Base-by-base conservation (phyloP, 92 coral and sea anemone genomes). In the Zoanthus gigantus region DNA sequence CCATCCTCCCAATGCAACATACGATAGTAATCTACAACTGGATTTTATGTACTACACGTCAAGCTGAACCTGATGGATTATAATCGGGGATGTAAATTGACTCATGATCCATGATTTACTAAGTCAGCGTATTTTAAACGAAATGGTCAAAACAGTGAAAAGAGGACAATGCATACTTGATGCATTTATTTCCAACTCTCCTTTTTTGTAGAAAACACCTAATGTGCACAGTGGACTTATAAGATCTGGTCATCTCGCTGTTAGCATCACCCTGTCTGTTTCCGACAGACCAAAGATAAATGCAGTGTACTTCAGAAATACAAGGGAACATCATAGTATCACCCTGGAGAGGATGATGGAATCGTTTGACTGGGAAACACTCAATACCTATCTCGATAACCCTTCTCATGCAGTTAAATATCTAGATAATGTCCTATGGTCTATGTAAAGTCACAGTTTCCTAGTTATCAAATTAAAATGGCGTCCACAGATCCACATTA, bases 321-420 rank as follows among this genome's bases (percentile, higher is more conserved):
- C 90, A 29, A 72, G 93, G 37, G 93, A 87, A 44, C 93, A 87
- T 54, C 54, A 75, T 32, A 91, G 87, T 68, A 87, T 88, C 78
- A 85, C 78, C 58, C 79, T 90, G 95, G 79, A 74, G 6, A 72
- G 37, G 60, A 86, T 77, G 67, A 76, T 90, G 68, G 53, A 74
- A 28, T 67, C 47, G 29, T 74, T 12, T 52, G 54, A 89, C 48
- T 89, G 90, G 91, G 86, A 82, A 58, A 32, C 31, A 47, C 61
- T 83, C 45, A 7, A 5, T 60, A 18, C 52, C 61, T 48, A 52
- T 50, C 56, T 50, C 58, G 52, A 54, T 66, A 73, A 54, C 56
- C 63, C 72, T 46, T 69, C 65, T 84, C 88, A 76, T 34, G 56
- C 85, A 29, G 91, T 87, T 3, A 71, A 37, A 44, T 23, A 17